Evolutionary conservation across 2,888 invertebrate species (phyloP), one percentile per base, ranked within the genome.

Genomic region (Dasypolia templi): DNA sequence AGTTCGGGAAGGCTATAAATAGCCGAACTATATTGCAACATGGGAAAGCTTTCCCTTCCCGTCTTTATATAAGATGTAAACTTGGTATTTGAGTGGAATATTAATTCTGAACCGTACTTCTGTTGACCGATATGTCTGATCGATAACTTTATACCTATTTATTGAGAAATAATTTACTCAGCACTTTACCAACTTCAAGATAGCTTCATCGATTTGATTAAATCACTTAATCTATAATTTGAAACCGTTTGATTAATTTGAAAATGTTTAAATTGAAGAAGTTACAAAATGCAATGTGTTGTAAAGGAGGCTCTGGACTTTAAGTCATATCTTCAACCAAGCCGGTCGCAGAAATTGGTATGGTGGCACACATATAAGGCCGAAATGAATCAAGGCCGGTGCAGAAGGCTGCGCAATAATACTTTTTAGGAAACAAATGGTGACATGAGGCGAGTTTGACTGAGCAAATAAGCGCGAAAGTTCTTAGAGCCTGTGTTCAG

Each of bases 11-110:
- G 56, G 58, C 66, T 66, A 73, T 79, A 76, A 56, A 82, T 76
- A 71, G n/a, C 4, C 44, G 26, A 42, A 72, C 26, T 75, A 74
- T 74, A 75, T 77, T 78, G 62, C 22, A 62, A 73, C 77, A 79
- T 32, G 74, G n/a, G 67, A 87, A 79, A 70, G 58, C 75, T 79
- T 81, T 81, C 53, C 63, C 44, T 62, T 62, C 2, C 32, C 58
- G 56, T 67, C 26, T 74, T 70, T 67, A 73, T 81, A 58, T 59
- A 64, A 70, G 29, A 51, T 59, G 61, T 82, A 72, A 82, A 65
- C 71, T 62, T 58, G n/a, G 39, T 66, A 68, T 72, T 65, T 61
- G 35, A 65, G 56, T 56, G 32, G 66, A 70, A 81, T 84, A 70
- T 74, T 80, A 70, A 81, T 84, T 63, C 53, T 42, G 26, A 42